Base-by-base conservation (phyloP, 2,113 vertebrate genomes). In the Pao palembangensis region DNA sequence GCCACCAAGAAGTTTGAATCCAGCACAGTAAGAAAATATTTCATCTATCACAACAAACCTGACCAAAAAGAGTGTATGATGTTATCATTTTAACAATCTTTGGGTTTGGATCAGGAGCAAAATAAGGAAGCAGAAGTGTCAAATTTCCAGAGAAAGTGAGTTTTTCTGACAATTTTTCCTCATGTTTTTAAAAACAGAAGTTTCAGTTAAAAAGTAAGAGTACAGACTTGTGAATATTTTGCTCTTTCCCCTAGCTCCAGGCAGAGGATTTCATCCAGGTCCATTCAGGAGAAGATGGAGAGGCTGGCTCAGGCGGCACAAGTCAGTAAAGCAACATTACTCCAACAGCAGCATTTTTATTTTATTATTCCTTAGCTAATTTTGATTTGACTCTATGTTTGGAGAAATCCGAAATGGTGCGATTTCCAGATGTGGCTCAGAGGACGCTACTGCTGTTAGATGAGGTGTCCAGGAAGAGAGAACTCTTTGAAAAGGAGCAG, bases 201-300 rank as follows among this genome's bases (percentile, higher is more conserved):
- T 38, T 38, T 38, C 10, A 38, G 34, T 38, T 2, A 38, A 10
- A 8, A 10, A 12, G 3, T 2, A 23, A 23, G 3, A 23, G 3
- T 47, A 21, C 7, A 15, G 4, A 51, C 2, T 6, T 17, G 1
- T 56, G 11, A 7, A 5, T 19, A 14, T 16, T 15, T 13, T 20
- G 60, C 3, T 68, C 51, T 51, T 13, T 61, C 12, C 0, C 46
- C 15, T 78, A 98, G 95, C 1, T 88, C 91, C 0, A 93, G 83
- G 20, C 80, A 96, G 82, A 93, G 93, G 76, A 80, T 94, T 61
- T 94, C 95, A 0, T 89, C 90, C 3, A 91, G 79, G 67, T 85
- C 84, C 2, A 90, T 97, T 21, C 92, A 91, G 61, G 94, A 95
- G 86, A 97, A 93, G 82, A 91, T 96, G 91, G 93, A 96, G 58